These are phyloP conservation scores for Dendrolimus punctatus DNA, from an alignment of 1,140 invertebrate species.

Conservation along the genomic window DNA sequence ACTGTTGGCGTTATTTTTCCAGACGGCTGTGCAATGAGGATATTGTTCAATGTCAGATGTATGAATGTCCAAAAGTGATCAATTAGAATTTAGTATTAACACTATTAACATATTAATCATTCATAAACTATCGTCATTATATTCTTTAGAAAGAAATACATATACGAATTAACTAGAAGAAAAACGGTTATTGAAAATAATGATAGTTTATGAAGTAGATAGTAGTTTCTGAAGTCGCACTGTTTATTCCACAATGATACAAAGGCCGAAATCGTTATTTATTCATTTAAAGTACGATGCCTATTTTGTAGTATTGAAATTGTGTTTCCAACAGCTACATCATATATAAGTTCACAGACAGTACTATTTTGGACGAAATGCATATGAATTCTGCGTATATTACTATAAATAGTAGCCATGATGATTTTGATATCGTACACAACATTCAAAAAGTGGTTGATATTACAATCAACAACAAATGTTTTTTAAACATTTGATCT, in stretches of 20 bases:
- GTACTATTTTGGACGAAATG: too few species aligned
- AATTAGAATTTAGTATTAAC: slow-evolving; percentile 62
- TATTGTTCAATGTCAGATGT: slow-evolving; percentile 62
- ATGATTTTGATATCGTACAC: too few species aligned
- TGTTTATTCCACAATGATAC: slow-evolving; percentile 28
- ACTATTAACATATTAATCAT: slow-evolving; percentile 56
- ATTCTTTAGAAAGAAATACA: slow-evolving; percentile 5
- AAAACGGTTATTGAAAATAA: too few species aligned
- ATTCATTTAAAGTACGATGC: background rate
- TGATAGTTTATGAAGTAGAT: slow-evolving; percentile 60
- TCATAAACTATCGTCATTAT: slow-evolving; percentile 50
- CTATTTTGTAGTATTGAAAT: background rate
- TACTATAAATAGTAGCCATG: too few species aligned
- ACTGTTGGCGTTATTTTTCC: slow-evolving; percentile 61
- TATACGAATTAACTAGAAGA: too few species aligned
- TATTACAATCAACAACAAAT: too few species aligned
- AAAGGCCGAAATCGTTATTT: background rate
- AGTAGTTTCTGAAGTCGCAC: slow-evolving; percentile 17
- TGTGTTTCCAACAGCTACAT: too few species aligned
- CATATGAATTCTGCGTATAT: too few species aligned
- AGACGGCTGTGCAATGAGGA: slow-evolving; percentile 68
- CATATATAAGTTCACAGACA: too few species aligned
- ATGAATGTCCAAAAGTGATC: slow-evolving; percentile 66
- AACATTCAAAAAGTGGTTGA: too few species aligned
- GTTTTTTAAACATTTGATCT: too few species aligned